Base-by-base conservation (phyloP, 2,888 invertebrate species). In the Pollenia amentaria region DNA sequence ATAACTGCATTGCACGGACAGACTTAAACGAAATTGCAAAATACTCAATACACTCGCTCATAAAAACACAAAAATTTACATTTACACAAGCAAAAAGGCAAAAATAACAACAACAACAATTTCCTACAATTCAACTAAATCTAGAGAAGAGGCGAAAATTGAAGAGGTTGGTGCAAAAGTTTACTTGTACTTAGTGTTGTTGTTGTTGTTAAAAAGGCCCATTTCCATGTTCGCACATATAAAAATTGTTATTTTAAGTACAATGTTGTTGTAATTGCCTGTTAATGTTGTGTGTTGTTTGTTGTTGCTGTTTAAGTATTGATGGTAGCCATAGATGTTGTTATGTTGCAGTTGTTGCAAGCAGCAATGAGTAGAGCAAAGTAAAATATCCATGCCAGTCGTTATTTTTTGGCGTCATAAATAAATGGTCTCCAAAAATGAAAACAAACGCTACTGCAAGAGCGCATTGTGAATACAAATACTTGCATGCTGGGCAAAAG, bases 1-100 rank as follows among this genome's bases (percentile, higher is more conserved):
- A 84, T 87, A 87, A 87, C 80, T 77, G 84, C 76, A 84, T 72
- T 80, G 72, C 76, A 80, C 73, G 79, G 76, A 87, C 72, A 12
- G 72, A 73, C 46, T 64, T 78, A 38, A 78, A n/a, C 51, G 64
- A 57, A 84, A 78, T 84, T 64, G 44, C 64, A 57, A 72, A 65
- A 70, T 83, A 77, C 42, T 57, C 64, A 64, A 69, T 29, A 53
- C 51, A 44, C 29, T 8, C 57, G n/a, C 4, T 21, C 60, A 29
- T 38, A 46, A n/a, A 29, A 48, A 46, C 38, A 60, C 29, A 38
- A 72, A 40, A 73, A 62, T 69, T 60, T 62, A 48, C 57, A 75
- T 69, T 62, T 21, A 38, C 14, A 77, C 77, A 70, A 40, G 67
- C 29, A 51, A 76, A 51, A 76, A 7, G 16, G 60, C 29, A 60